Percentiles rank a stretch among this genome's conserved stretches.
Conservation (phyloP, 2,797 vertebrate species). For the Crocodylus rhombifer region DNA sequence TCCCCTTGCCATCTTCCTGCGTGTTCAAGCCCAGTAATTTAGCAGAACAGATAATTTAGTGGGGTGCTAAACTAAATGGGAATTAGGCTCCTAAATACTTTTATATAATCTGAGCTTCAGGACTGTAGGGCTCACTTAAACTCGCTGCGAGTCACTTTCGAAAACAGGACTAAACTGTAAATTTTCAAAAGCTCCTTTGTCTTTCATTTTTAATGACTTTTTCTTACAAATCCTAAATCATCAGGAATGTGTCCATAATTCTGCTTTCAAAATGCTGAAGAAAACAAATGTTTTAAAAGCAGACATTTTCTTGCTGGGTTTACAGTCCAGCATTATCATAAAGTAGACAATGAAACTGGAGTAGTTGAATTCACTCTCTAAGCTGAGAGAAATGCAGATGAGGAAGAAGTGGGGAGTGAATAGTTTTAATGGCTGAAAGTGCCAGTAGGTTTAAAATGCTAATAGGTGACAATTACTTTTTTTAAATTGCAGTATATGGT, state of each 20-base stretch:
- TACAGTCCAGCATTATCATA: neutral
- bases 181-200: neutral
- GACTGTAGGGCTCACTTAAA: too few relatives aligned
- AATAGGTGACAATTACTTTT: too few relatives aligned
- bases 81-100: neutral
- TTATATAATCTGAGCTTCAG: neutral
- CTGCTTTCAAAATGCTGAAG: neutral
- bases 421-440: too few relatives aligned
- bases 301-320: neutral
- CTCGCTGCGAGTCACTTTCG: fast-evolving
- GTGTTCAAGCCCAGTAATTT: too few relatives aligned
- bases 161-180: neutral
- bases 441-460: too few relatives aligned
- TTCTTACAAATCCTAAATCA: neutral
- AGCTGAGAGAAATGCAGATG: neutral
- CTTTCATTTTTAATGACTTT: neutral
- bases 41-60: too few relatives aligned
- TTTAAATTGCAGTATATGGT: too few relatives aligned
- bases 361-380: neutral
- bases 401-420: too few relatives aligned
- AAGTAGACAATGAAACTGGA: neutral
- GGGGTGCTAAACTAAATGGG: neutral
- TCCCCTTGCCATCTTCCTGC: too few relatives aligned
- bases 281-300: neutral
- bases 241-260: neutral